Evolutionary conservation across 2,113 vertebrate species (phyloP), one percentile per base, ranked within the genome.

Genomic region (Oplegnathus fasciatus): DNA sequence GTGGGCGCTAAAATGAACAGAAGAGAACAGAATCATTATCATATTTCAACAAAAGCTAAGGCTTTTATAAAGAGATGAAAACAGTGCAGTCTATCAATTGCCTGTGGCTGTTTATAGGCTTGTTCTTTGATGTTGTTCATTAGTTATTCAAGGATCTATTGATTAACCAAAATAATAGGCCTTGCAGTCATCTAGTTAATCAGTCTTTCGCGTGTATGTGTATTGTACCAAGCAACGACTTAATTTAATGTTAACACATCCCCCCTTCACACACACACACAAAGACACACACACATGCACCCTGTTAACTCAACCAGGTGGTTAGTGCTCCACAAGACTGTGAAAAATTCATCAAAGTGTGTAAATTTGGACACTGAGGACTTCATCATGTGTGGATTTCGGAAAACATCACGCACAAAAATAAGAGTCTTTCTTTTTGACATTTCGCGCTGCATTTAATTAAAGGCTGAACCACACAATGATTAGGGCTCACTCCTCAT

Each of bases 131-230:
- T 91, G 91, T 87, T n/a, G 62, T 85, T 91, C 86, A 93, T 94
- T 92, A 84, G 89, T 90, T 91, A 93, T 93, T 94, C 93, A 93
- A 90, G 84, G 72, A 86, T 92, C 91, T 90, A 93, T 94, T 94
- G 93, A 95, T 94, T 91, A 95, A 92, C 89, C 74, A 85, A 94
- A 93, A 93, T 86, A 93, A 94, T 87, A 88, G 86, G 80, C 83
- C 87, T 85, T 32, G 58, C 85, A 93, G 88, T 93, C 88, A 92
- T 92, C 89, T 91, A 86, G 86, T 94, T 91, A 92, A 92, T 90
- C 89, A 86, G 88, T 86, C 81, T 78, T 86, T 91, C 86, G 83
- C 65, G 79, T 92, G 84, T 82, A 68, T 92, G 89, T 90, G 62
- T 88, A 89, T 92, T 85, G 84, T 82, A 65, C 50, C 64, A 83